phyloP scores from a whole-genome alignment of 2,888 invertebrate species.

The Empis stercorea region DNA sequence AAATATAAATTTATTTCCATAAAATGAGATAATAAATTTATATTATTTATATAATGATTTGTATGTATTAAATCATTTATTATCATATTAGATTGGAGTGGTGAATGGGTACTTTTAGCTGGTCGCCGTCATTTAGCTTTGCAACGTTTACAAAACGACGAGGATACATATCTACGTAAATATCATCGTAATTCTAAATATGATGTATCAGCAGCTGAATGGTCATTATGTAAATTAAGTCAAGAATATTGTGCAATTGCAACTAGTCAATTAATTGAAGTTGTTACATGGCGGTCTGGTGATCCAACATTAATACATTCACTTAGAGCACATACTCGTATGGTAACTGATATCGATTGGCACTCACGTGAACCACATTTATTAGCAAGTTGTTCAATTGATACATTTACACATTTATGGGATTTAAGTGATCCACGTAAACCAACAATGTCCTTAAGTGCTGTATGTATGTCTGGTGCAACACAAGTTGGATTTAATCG shows the following conservation, averaged over 20 bases:
- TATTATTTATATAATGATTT: too few relatives aligned
- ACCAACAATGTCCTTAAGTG: constrained; percentile 72
- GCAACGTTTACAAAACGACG: constrained; percentile 45
- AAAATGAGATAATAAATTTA: too few relatives aligned
- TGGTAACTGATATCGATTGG: constrained; percentile 87
- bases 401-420: constrained; percentile 89
- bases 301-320: constrained; percentile 61
- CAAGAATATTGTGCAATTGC: constrained; percentile 78
- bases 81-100: constrained; percentile 63
- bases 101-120: constrained; percentile 56
- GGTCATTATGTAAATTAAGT: constrained; percentile 70
- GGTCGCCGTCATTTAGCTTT: constrained; percentile 55
- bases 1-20: constrained; percentile 14
- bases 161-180: constrained; percentile 48
- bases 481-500: constrained; percentile 92
- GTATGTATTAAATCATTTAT: too few relatives aligned
- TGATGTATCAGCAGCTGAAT: constrained; percentile 84
- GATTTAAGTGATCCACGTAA: constrained; percentile 76
- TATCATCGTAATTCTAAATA: constrained; percentile 83
- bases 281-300: constrained; percentile 63
- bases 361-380: constrained; percentile 63
- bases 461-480: constrained; percentile 78
- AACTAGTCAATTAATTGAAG: constrained; percentile 73
- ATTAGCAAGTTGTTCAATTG: constrained; percentile 82
- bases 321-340: constrained; percentile 68